A percentile compares a stretch with the other conserved stretches of the same genome.
Conservation (phyloP, 2,113 vertebrate genomes). For the Zosterops pallidus region DNA sequence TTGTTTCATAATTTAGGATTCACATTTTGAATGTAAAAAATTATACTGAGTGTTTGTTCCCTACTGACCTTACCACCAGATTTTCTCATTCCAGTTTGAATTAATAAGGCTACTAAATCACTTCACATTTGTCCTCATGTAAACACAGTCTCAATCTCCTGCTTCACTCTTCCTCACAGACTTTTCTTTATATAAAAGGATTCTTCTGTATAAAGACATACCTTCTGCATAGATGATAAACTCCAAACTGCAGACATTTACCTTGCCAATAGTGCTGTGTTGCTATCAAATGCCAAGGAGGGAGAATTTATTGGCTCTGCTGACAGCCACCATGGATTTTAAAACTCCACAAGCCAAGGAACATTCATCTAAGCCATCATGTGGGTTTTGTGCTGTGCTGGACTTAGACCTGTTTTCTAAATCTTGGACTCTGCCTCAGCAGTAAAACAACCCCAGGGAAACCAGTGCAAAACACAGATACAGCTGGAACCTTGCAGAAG, state of each 20-base stretch:
- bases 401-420: background rate
- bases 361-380: background rate
- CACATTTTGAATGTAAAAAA: background rate
- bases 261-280: background rate
- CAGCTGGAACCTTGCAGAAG: background rate
- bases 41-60: background rate
- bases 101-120: background rate
- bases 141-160: background rate
- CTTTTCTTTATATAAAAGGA: background rate
- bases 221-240: background rate
- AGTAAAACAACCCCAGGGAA: background rate
- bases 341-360: slow-evolving; percentile 2
- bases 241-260: background rate
- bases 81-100: background rate
- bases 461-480: background rate
- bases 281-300: background rate
- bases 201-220: background rate
- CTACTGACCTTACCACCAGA: background rate
- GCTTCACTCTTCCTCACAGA: background rate
- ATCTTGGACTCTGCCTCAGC: background rate
- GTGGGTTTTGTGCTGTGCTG: background rate
- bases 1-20: background rate
- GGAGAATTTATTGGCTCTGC: background rate
- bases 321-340: slow-evolving; percentile 26
- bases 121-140: background rate